These are phyloP conservation scores for Agrotis clavis DNA, from an alignment of 2,888 invertebrate genomes.

Conservation along the genomic window DNA sequence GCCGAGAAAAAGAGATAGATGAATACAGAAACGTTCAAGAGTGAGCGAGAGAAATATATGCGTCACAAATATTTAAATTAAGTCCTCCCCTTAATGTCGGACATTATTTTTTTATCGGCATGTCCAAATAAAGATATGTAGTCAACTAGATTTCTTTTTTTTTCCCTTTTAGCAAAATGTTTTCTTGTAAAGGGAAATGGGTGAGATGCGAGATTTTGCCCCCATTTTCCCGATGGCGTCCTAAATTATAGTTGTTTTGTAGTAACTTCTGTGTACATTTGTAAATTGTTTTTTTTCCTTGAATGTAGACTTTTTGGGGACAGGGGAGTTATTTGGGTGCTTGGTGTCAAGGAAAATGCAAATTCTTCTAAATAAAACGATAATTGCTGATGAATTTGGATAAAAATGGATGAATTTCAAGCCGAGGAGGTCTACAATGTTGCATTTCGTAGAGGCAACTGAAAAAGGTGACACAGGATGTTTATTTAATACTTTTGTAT, in stretches of 20 bases:
- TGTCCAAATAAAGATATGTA: conserved; percentile 87
- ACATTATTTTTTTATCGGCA: conserved; percentile 90
- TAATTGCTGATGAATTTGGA: conserved; percentile 22
- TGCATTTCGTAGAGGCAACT: conserved; percentile 13
- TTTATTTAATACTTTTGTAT: not conserved
- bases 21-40: conserved; percentile 45
- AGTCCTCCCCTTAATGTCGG: conserved; percentile 87
- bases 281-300: conserved; percentile 52
- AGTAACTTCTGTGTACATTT: conserved; percentile 41
- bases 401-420: not conserved
- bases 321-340: conserved; percentile 3
- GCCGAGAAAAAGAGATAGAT: conserved; percentile 70
- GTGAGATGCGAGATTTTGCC: conserved; percentile 57
- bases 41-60: conserved; percentile 69
- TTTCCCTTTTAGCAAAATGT: conserved; percentile 67
- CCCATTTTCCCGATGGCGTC: conserved; percentile 57
- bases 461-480: not conserved
- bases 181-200: conserved; percentile 66
- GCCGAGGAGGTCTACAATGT: not conserved
- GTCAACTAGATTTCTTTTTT: conserved; percentile 67
- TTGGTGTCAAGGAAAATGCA: conserved; percentile 20
- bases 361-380: conserved; percentile 1
- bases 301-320: conserved; percentile 24
- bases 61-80: conserved; percentile 89
- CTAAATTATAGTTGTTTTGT: conserved; percentile 60